Conservation (phyloP, 2,888 invertebrate species). For the Chaitophorus viminalis region DNA sequence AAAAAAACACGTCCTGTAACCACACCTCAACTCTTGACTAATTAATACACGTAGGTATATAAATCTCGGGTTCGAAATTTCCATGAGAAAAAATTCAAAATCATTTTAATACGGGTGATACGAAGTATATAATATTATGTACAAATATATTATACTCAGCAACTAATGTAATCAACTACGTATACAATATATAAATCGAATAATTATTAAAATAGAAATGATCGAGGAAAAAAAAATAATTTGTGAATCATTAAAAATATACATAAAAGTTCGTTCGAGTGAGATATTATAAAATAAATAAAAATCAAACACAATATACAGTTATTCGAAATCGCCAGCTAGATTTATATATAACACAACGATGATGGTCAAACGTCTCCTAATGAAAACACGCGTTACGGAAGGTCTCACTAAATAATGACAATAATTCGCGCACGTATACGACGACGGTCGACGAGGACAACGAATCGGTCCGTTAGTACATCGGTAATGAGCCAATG, state of each 20-base stretch:
- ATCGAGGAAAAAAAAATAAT: neutral
- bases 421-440: slow-evolving; percentile 29
- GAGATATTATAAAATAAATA: neutral
- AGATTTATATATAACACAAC: too few relatives aligned
- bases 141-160: neutral
- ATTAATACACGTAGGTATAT: too few relatives aligned
- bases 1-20: too few relatives aligned
- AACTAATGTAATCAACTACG: neutral
- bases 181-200: slow-evolving; percentile 2
- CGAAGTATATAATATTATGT: neutral
- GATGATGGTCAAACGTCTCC: slow-evolving; percentile 5
- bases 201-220: slow-evolving; percentile 35
- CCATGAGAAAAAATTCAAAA: neutral
- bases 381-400: slow-evolving; percentile 18
- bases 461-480: neutral
- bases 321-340: slow-evolving; percentile 15
- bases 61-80: neutral
- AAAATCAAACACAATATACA: neutral
- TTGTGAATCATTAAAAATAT: neutral
- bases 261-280: neutral
- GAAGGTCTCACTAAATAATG: slow-evolving; percentile 25
- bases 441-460: neutral
- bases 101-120: slow-evolving; percentile 21
- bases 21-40: too few relatives aligned
- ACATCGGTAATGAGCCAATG: neutral